Base-by-base conservation (phyloP, 2,888 invertebrate species). In the Frankliniella intonsa region DNA sequence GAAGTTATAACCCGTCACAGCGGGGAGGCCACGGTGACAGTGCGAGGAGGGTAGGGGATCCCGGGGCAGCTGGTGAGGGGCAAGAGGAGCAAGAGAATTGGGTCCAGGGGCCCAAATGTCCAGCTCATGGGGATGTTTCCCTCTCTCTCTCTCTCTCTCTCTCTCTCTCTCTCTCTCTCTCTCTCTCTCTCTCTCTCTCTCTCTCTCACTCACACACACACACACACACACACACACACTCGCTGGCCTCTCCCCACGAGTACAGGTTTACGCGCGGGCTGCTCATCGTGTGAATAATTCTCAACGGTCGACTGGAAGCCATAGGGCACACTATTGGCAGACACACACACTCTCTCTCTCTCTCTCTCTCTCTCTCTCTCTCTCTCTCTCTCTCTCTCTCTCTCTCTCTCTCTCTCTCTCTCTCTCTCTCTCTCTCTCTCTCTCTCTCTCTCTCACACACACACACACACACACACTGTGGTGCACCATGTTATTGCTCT, bases 101-200 rank as follows among this genome's bases (percentile, higher is more conserved):
- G 81, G 50, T 50, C 51, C 81, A 49, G 81, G 38, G 19, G 81
- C 49, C 19, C 51, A 51, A 25, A 14, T 12, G 25, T 7, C 19
- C 38, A 38, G 38, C 38, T 38, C 85, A 91, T 89, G 84, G 93
- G 91, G 90, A 96, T 93, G 87, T 95, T 94, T 92, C 93, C 87
- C 94, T 93, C 86, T 94, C 93, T 12, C 94, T 91, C 85, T 91
- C 89, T 87, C 92, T 89, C 85, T 90, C 89, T 85, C 90, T 91
- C 86, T 94, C 93, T 84, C 94, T 91, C 88, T 95, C 93, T 82
- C 94, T 93, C 91, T n/a, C 92, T 90, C 89, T 95, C 95, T 94
- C 94, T 94, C 87, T 93, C 93, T 86, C 93, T 91, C 89, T 94
- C 94, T n/a, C 88, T 95, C 94, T 3, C 95, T 92, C 87, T 96